These are phyloP conservation scores for Sebastes hubbsi DNA, from an alignment of 2,797 vertebrate genomes.

Conservation along the genomic window DNA sequence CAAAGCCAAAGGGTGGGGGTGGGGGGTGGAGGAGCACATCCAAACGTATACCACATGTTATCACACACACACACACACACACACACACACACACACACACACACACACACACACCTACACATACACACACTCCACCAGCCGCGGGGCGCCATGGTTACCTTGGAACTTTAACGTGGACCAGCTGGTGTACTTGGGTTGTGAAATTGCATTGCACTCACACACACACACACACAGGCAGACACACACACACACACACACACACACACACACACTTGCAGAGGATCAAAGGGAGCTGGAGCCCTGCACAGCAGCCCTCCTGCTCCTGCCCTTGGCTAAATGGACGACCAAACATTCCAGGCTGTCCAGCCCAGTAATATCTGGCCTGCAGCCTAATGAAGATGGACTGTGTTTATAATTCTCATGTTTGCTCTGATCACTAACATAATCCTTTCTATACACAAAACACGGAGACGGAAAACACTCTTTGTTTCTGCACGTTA, in stretches of 20 bases:
- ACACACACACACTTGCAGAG: conserved; percentile 75
- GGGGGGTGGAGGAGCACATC: conserved; percentile 79
- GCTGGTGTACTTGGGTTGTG: conserved; percentile 89
- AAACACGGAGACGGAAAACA: conserved; percentile 66
- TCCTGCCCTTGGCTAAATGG: conserved; percentile 85
- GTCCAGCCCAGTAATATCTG: conserved; percentile 82
- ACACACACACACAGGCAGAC: conserved; percentile 6
- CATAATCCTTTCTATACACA: conserved; percentile 78
- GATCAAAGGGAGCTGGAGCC: conserved; percentile 84
- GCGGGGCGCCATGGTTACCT: conserved; percentile 88
- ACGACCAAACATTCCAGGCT: conserved; percentile 86
- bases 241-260: conserved; percentile 26
- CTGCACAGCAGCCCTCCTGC: conserved; percentile 84
- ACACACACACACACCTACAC: conserved; percentile 52
- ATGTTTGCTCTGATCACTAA: conserved; percentile 83
- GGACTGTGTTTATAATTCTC: conserved; percentile 83
- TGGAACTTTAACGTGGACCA: conserved; percentile 91
- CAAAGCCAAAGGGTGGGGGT: conserved; percentile 77
- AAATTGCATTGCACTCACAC: conserved; percentile 84
- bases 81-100: conserved; percentile 32
- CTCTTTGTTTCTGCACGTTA: conserved; percentile 62
- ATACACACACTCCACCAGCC: conserved; percentile 77
- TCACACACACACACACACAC: conserved; percentile 68
- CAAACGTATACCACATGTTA: conserved; percentile 90
- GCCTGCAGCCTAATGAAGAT: conserved; percentile 81